A percentile compares a stretch with the other conserved stretches of the same genome.
Conservation (phyloP, 1,140 invertebrate genomes). For the Orussus abietinus region DNA sequence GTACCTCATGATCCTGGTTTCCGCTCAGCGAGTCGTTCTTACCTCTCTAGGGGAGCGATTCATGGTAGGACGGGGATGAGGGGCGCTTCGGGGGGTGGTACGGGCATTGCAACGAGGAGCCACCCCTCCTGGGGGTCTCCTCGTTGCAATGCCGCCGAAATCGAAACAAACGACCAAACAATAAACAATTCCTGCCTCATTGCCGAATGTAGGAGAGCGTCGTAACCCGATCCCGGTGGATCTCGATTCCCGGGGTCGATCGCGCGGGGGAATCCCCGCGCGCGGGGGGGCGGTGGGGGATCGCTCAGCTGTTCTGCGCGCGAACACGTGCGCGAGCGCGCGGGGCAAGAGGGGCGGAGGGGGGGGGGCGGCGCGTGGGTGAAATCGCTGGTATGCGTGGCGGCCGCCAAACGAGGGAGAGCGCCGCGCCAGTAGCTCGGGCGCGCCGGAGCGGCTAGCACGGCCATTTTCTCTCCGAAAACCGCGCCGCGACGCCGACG, state of each 20-base stretch:
- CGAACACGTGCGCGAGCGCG: conserved; percentile 50
- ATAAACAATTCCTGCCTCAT: no score
- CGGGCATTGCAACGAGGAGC: no score
- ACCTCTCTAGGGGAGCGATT: no score
- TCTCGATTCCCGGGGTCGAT: conserved; percentile 6
- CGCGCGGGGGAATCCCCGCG: neutral
- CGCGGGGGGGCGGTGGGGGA: neutral
- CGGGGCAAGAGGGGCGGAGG: conserved; percentile 50
- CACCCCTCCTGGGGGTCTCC: no score
- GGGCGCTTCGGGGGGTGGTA: no score
- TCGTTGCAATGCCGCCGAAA: no score
- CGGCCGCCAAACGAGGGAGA: conserved; percentile 51
- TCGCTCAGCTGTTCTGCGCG: conserved; percentile 50
- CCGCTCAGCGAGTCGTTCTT: no score
- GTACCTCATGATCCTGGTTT: no score
- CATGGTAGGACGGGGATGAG: no score
- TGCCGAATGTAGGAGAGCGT: no score
- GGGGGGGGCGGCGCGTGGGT: conserved; percentile 18
- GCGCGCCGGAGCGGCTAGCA: conserved; percentile 49
- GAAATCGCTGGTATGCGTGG: conserved; percentile 42
- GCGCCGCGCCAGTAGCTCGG: conserved; percentile 52
- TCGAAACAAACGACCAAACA: no score
- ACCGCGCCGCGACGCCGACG: conserved; percentile 12
- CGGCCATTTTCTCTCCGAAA: conserved; percentile 48
- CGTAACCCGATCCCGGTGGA: conserved; percentile 7